phyloP scores from a whole-genome alignment of 1,140 invertebrate genomes.

The Aleiodes sp. region DNA sequence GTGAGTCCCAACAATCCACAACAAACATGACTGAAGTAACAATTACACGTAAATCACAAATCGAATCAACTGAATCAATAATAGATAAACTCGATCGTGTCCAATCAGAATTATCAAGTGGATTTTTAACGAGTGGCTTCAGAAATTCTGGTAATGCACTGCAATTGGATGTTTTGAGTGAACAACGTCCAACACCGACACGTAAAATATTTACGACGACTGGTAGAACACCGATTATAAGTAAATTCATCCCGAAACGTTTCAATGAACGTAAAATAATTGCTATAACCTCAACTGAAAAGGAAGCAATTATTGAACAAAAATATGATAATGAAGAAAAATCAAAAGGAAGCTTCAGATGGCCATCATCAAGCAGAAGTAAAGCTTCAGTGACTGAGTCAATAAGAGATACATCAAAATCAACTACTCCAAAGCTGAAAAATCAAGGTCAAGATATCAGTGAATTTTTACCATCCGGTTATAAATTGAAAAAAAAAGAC shows the following conservation, averaged over 20 bases:
- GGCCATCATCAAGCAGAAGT: conserved; percentile 27
- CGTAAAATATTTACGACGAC: conserved; percentile 52
- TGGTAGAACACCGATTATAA: conserved; percentile 65
- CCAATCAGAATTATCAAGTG: conserved; percentile 82
- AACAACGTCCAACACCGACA: conserved; percentile 31
- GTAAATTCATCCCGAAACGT: conserved; percentile 72
- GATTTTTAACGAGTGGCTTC: conserved; percentile 74
- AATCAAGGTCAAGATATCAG: conserved; percentile 65
- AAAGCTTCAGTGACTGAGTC: conserved; percentile 37
- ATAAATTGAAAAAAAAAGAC: conserved; percentile 66
- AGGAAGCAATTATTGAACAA: background rate
- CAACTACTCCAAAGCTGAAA: conserved; percentile 26
- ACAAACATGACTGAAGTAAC: conserved; percentile 48
- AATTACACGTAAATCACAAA: conserved; percentile 52
- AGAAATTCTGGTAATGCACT: conserved; percentile 57
- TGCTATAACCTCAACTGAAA: conserved; percentile 32
- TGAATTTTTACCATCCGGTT: conserved; percentile 74
- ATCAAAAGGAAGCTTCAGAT: background rate
- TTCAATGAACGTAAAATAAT: conserved; percentile 58
- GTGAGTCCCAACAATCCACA: conserved; percentile 70
- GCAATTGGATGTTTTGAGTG: conserved; percentile 53
- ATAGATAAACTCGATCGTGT: conserved; percentile 85
- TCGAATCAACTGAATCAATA: conserved; percentile 79
- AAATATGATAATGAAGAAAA: background rate
- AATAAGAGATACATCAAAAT: conserved; percentile 33